Evolutionary conservation across 2,113 vertebrate genomes (phyloP).

Genomic region (Cinclus mexicanus): DNA sequence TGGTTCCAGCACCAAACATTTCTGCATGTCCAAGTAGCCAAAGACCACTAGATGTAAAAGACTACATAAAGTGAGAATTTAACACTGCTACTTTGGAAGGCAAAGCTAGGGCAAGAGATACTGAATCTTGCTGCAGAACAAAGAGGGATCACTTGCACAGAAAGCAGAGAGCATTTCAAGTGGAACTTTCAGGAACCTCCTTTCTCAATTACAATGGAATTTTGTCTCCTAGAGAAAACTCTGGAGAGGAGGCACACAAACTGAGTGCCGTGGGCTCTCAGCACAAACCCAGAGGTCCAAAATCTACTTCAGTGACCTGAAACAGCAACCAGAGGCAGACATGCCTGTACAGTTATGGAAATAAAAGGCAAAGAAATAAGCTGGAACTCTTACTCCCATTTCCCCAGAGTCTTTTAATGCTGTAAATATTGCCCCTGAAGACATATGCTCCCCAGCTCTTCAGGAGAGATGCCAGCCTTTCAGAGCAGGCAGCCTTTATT

Average conservation of each 20-base stretch:
- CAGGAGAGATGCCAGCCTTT: slow-evolving; percentile 14
- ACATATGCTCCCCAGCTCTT: background rate
- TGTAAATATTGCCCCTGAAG: slow-evolving; percentile 23
- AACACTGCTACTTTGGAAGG: background rate
- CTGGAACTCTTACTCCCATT: background rate
- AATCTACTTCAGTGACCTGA: background rate
- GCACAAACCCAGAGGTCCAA: background rate
- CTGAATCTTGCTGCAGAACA: background rate
- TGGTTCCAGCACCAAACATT: background rate
- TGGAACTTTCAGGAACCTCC: background rate
- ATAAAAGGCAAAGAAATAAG: slow-evolving; percentile 25
- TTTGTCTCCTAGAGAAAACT: background rate
- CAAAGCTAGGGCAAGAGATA: background rate
- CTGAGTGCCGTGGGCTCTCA: background rate
- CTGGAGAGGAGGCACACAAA: background rate
- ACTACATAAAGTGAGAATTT: background rate
- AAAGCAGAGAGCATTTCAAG: background rate
- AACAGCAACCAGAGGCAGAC: background rate
- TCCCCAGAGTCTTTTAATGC: background rate
- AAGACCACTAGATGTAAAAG: background rate
- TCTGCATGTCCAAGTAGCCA: background rate
- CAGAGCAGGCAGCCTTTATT: background rate
- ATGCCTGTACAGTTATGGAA: background rate
- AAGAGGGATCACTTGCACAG: background rate
- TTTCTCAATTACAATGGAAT: background rate